A percentile compares a stretch with the other conserved stretches of the same genome.
Conservation (phyloP, 2,888 invertebrate species). For the Chirona hameri region DNA sequence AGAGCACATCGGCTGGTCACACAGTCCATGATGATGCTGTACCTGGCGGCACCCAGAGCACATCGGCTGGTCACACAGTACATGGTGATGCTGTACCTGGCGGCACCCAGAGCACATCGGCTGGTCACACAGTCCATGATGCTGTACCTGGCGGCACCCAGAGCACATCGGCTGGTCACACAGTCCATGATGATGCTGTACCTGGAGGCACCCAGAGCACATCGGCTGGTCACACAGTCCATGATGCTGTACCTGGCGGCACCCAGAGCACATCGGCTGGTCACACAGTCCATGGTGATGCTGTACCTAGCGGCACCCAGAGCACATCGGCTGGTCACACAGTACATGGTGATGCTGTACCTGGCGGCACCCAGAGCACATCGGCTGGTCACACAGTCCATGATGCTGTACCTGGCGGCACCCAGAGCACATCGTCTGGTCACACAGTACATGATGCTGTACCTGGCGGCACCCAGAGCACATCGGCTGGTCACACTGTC, state of each 20-base stretch:
- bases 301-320: slow-evolving; percentile 57
- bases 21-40: slow-evolving; percentile 64
- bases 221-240: slow-evolving; percentile 45
- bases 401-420: slow-evolving; percentile 59
- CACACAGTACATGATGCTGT: slow-evolving; percentile 66
- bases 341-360: slow-evolving; percentile 62
- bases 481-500: slow-evolving; percentile 50
- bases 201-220: slow-evolving; percentile 48
- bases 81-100: slow-evolving; percentile 63
- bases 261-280: neutral
- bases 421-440: neutral
- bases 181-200: slow-evolving; percentile 66
- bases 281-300: too few relatives aligned
- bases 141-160: slow-evolving; percentile 57
- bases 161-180: neutral
- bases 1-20: neutral
- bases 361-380: slow-evolving; percentile 48
- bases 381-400: slow-evolving; percentile 50
- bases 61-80: too few relatives aligned
- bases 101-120: slow-evolving; percentile 34
- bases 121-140: slow-evolving; percentile 58
- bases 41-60: slow-evolving; percentile 51
- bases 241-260: slow-evolving; percentile 60
- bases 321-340: neutral
- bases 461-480: slow-evolving; percentile 51